These are phyloP conservation scores for Dipodomys stephensi DNA, from an alignment of 2,113 vertebrate species.

Conservation along the genomic window DNA sequence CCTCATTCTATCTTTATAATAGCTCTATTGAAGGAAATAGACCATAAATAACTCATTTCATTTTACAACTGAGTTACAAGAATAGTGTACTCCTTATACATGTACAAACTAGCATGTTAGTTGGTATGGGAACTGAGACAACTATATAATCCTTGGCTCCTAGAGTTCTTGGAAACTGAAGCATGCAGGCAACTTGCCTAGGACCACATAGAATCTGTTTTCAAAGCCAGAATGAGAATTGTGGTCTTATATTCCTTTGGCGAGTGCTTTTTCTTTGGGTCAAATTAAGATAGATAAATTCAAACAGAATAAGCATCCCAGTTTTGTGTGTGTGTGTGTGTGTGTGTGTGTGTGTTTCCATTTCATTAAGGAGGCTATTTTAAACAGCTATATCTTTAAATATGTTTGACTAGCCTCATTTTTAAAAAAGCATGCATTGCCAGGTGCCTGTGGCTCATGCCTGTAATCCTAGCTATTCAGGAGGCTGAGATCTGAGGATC, in stretches of 20 bases:
- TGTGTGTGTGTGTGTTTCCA: background rate
- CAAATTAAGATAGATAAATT: conserved; percentile 32
- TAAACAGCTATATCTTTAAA: background rate
- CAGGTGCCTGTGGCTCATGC: too few relatives aligned
- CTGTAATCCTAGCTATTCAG: too few relatives aligned
- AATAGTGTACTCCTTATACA: background rate
- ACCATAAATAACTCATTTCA: conserved; percentile 41
- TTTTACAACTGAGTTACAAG: conserved; percentile 34
- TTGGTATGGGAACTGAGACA: background rate
- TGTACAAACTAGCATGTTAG: background rate
- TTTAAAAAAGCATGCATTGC: background rate
- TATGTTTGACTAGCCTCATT: background rate
- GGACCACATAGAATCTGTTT: background rate
- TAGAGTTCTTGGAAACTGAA: background rate
- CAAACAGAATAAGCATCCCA: background rate
- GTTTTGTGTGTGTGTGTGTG: background rate
- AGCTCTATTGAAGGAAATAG: conserved; percentile 54
- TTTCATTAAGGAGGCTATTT: conserved; percentile 28
- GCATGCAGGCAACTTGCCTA: background rate
- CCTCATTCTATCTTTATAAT: conserved; percentile 29
- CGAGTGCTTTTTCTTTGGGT: background rate
- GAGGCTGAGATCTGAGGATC: too few relatives aligned
- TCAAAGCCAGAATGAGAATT: background rate
- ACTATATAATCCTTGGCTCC: too few relatives aligned
- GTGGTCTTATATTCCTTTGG: background rate